Percentiles rank a stretch among this genome's conserved stretches.
Evolutionary conservation across 2,113 vertebrate species (phyloP).

Genomic region (Planiliza haematocheilus): DNA sequence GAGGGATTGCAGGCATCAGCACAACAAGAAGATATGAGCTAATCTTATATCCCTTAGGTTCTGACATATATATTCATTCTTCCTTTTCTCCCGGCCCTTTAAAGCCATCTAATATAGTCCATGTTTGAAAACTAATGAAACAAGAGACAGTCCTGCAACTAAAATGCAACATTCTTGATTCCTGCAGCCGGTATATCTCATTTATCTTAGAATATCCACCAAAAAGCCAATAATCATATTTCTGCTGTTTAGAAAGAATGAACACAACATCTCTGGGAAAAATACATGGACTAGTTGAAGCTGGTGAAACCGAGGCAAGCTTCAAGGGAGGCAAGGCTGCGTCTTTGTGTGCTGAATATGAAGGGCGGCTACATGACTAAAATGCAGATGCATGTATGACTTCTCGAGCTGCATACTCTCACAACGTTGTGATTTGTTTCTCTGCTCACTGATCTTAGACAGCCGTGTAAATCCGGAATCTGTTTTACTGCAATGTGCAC

Average conservation of each 20-base stretch:
- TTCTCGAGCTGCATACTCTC: neutral
- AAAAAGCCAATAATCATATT: slow-evolving; percentile 8
- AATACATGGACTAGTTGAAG: neutral
- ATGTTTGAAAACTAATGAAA: neutral
- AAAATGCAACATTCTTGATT: neutral
- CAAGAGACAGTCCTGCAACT: neutral
- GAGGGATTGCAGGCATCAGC: neutral
- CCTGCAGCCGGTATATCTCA: neutral
- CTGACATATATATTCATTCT: neutral
- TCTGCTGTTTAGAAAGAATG: neutral
- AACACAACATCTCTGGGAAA: neutral
- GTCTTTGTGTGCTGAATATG: neutral
- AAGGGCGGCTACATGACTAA: neutral
- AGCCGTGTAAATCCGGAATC: neutral
- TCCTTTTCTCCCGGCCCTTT: slow-evolving; percentile 6
- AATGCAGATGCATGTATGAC: neutral
- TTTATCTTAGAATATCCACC: neutral
- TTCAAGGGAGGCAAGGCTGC: neutral
- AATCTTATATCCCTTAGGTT: slow-evolving; percentile 9
- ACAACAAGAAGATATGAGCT: slow-evolving; percentile 20
- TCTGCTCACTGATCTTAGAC: neutral
- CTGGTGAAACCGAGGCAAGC: neutral
- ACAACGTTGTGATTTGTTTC: neutral
- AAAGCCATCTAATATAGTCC: slow-evolving; percentile 16
- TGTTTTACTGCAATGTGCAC: neutral